These are phyloP conservation scores for Morone saxatilis DNA, from an alignment of 2,113 vertebrate genomes.

Conservation along the genomic window DNA sequence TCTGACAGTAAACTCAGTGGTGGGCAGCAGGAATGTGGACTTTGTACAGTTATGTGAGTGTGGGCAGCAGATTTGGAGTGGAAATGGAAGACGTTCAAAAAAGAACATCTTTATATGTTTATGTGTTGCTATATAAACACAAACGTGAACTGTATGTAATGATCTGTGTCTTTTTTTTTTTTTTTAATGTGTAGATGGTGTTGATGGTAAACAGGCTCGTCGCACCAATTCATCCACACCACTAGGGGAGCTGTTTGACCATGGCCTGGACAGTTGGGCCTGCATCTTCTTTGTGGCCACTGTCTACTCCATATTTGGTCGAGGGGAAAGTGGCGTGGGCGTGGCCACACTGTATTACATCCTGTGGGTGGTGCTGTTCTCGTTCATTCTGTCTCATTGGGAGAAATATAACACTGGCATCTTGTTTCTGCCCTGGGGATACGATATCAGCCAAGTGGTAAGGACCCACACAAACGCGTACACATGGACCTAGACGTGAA, in stretches of 20 bases:
- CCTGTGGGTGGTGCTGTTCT: slow-evolving; percentile 98
- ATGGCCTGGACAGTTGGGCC: slow-evolving; percentile 98
- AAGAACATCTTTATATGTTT: not conserved
- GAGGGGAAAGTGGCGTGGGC: slow-evolving; percentile 90
- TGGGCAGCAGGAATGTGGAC: slow-evolving; percentile 42
- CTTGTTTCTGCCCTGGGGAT: slow-evolving; percentile 98
- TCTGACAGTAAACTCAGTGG: slow-evolving; percentile 18
- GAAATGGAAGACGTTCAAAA: not conserved
- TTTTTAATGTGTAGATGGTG: slow-evolving; percentile 86
- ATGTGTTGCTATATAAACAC: not conserved
- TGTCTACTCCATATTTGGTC: slow-evolving; percentile 97
- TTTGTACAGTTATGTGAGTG: slow-evolving; percentile 26
- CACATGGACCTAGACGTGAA: not conserved
- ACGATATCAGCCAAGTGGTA: slow-evolving; percentile 99
- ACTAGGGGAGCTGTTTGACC: slow-evolving; percentile 97
- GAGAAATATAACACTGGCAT: slow-evolving; percentile 99
- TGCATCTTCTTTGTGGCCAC: slow-evolving; percentile 98
- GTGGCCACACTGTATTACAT: slow-evolving; percentile 93
- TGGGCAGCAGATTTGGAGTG: slow-evolving; percentile 18
- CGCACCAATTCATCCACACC: slow-evolving; percentile 97
- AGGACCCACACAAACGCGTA: slow-evolving; percentile 60
- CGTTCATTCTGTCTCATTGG: slow-evolving; percentile 99
- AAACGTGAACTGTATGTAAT: not conserved
- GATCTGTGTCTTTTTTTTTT: not conserved
- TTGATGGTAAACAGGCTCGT: slow-evolving; percentile 97